Base-by-base conservation (phyloP, 2,113 vertebrate genomes). In the Limnothrissa miodon region DNA sequence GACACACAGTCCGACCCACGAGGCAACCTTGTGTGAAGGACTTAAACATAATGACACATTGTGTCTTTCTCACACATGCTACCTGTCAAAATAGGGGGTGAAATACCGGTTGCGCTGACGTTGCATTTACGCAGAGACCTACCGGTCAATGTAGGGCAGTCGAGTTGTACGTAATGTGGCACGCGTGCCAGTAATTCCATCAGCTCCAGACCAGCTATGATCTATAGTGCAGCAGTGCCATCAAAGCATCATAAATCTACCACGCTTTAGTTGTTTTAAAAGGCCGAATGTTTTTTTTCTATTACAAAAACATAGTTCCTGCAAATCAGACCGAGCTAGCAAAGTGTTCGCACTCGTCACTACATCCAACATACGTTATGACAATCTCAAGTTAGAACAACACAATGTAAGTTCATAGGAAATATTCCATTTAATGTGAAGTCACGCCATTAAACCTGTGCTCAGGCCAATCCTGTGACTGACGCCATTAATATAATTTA, bases 81-180 rank as follows among this genome's bases (percentile, higher is more conserved):
- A 83, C 70, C 53, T 59, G 80, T 39, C 56, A 83, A 45, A 84
- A 80, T 62, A 39, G 23, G 45, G 2, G 39, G n/a, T 74, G 9
- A 74, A 74, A 74, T 15, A 42, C 39, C 29, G 33, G 23, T 42
- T 51, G 62, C 39, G 84, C 84, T 79, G 33, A 70, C 56, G 78
- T 48, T 39, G 51, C 74, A 85, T 59, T 82, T 45, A 46, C 74
- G 81, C 74, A 44, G 66, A 36, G 25, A 74, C 66, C 10, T 5
- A 36, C 29, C n/a, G 13, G 59, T 36, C 29, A 74, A 36, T 74
- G 66, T 74, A 13, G 29, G 29, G 66, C 66, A 74, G 66, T 33
- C 11, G 33, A 2, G 29, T 15, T 74, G 66, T 39, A 74, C 33
- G 51, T 36, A 74, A 33, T 33, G 66, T 74, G 13, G 10, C 33